A percentile compares a stretch with the other conserved stretches of the same genome.
phyloP scores from a whole-genome alignment of 2,888 invertebrate genomes.

The Quadroppia sp. region DNA sequence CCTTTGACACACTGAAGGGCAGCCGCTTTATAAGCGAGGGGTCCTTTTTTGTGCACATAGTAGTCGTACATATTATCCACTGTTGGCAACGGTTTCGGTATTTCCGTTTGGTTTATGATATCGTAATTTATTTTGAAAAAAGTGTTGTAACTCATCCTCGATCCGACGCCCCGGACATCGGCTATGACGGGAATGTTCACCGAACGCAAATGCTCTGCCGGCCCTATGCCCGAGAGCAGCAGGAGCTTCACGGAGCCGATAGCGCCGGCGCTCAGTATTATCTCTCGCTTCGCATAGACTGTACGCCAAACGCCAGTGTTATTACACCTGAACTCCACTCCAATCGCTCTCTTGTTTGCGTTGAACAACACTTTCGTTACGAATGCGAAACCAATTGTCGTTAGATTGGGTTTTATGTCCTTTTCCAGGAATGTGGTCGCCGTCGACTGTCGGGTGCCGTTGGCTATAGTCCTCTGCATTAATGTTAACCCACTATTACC shows the following conservation, averaged over 20 bases:
- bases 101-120: neutral
- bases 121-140: neutral
- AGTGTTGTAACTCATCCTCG: neutral
- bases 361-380: neutral
- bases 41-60: neutral
- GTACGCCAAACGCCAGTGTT: neutral
- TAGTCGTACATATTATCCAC: neutral
- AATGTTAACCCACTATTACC: neutral
- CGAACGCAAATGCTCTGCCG: neutral
- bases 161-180: neutral
- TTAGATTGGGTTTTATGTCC: conserved; percentile 31
- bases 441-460: conserved; percentile 53
- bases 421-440: conserved; percentile 52
- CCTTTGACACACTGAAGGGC: neutral
- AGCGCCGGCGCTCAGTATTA: conserved; percentile 13
- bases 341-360: neutral
- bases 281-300: neutral
- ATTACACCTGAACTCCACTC: neutral
- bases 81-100: neutral
- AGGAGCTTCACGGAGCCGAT: neutral
- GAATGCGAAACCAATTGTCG: neutral
- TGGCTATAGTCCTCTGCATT: conserved; percentile 50
- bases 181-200: neutral
- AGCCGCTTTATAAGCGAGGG: neutral
- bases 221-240: neutral